These are phyloP conservation scores for Rhamphomyia laevipes DNA, from an alignment of 2,888 invertebrate genomes.

Conservation along the genomic window DNA sequence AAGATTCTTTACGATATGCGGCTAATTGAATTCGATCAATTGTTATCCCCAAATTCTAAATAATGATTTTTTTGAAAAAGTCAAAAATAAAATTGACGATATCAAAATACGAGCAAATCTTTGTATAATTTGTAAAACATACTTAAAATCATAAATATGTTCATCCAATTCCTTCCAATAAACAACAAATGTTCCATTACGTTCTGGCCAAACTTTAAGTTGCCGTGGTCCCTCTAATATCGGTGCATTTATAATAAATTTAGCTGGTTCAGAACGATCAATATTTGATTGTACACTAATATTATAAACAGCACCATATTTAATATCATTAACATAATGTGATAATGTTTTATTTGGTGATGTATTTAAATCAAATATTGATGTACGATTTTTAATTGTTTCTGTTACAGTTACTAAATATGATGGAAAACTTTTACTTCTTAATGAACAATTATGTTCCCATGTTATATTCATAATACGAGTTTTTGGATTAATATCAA, in stretches of 20 bases:
- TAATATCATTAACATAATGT: slow-evolving; percentile 43
- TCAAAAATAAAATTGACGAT: too few relatives aligned
- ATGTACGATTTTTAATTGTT: slow-evolving; percentile 35
- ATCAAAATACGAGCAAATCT: background rate
- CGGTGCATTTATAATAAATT: slow-evolving; percentile 43
- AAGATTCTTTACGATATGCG: too few relatives aligned
- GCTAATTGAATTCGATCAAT: too few relatives aligned
- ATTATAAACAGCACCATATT: slow-evolving; percentile 43
- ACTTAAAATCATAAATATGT: slow-evolving; percentile 17
- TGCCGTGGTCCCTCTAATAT: slow-evolving; percentile 51
- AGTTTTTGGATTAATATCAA: slow-evolving; percentile 32
- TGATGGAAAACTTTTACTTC: slow-evolving; percentile 16
- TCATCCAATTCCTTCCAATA: slow-evolving; percentile 48
- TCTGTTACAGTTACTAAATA: slow-evolving; percentile 43
- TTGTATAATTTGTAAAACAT: slow-evolving; percentile 8
- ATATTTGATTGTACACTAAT: slow-evolving; percentile 38
- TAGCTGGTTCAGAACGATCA: slow-evolving; percentile 30
- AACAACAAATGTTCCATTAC: slow-evolving; percentile 51
- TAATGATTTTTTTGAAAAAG: too few relatives aligned
- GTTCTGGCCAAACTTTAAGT: slow-evolving; percentile 46
- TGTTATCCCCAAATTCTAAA: too few relatives aligned
- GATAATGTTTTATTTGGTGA: slow-evolving; percentile 40
- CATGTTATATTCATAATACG: slow-evolving; percentile 51
- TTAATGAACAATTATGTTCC: slow-evolving; percentile 55
- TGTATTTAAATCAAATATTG: slow-evolving; percentile 40